These are phyloP conservation scores for Gasterosteus nipponicus DNA, from an alignment of 2,113 vertebrate genomes.

Conservation along the genomic window DNA sequence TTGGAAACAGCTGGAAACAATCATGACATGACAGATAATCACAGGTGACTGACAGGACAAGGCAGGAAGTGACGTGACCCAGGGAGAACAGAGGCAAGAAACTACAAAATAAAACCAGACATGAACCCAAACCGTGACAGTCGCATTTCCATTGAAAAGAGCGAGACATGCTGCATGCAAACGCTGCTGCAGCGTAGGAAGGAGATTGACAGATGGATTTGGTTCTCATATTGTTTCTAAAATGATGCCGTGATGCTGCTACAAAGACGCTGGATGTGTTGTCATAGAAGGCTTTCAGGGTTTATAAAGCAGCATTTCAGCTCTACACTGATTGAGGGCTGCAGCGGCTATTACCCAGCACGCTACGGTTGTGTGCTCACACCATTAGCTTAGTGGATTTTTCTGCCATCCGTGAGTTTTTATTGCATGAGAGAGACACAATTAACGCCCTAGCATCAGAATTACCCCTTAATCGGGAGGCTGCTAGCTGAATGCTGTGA, in stretches of 20 bases:
- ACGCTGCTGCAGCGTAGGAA: neutral
- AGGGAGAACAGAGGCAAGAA: too few species aligned
- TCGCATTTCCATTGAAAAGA: conserved; percentile 3
- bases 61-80: too few species aligned
- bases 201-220: conserved; percentile 10
- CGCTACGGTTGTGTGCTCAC: conserved; percentile 63
- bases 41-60: too few species aligned
- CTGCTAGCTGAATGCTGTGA: conserved; percentile 10
- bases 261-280: conserved; percentile 19
- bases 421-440: conserved; percentile 53
- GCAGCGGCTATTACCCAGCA: conserved; percentile 32
- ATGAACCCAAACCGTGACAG: too few species aligned
- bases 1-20: too few species aligned
- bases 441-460: conserved; percentile 64
- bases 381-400: conserved; percentile 49
- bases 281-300: conserved; percentile 25
- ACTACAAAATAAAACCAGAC: too few species aligned
- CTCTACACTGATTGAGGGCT: conserved; percentile 19
- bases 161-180: neutral
- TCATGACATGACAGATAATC: too few species aligned
- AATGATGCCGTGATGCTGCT: neutral
- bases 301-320: conserved; percentile 44
- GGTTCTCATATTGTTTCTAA: neutral
- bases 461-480: conserved; percentile 59
- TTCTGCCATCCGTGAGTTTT: conserved; percentile 54